Conservation (phyloP, 2,797 vertebrate species). For the Liasis olivaceus region DNA sequence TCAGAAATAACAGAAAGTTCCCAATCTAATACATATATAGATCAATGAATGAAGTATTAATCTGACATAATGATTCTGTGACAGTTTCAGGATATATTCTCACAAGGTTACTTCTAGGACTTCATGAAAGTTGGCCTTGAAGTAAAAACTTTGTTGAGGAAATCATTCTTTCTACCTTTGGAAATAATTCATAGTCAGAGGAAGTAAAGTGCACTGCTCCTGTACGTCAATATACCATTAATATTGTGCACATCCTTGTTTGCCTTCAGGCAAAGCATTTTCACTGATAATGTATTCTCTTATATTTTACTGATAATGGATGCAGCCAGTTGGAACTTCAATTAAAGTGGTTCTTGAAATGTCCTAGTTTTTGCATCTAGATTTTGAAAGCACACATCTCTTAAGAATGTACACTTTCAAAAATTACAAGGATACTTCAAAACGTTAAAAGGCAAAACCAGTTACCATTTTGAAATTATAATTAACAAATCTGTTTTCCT, state of each 20-base stretch:
- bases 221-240: conserved; percentile 2
- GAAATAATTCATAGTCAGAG: conserved; percentile 7
- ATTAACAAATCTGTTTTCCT: background rate
- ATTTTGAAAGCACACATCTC: background rate
- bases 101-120: conserved; percentile 4
- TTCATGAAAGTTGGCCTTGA: background rate
- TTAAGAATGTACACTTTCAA: background rate
- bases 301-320: conserved; percentile 33
- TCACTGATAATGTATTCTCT: conserved; percentile 11
- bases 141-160: conserved; percentile 10
- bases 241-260: background rate
- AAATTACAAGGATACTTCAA: background rate
- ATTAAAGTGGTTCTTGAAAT: conserved; percentile 19
- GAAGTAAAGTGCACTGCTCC: background rate
- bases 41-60: no score
- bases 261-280: conserved; percentile 14
- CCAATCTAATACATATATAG: background rate
- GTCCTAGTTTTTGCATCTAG: background rate
- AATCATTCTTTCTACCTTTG: background rate
- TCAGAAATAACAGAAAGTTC: background rate
- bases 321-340: conserved; percentile 16
- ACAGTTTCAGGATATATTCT: background rate
- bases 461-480: background rate
- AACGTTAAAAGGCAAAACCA: background rate
- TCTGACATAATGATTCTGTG: background rate